phyloP scores from a whole-genome alignment of 2,113 vertebrate genomes.

The Carettochelys insculpta region DNA sequence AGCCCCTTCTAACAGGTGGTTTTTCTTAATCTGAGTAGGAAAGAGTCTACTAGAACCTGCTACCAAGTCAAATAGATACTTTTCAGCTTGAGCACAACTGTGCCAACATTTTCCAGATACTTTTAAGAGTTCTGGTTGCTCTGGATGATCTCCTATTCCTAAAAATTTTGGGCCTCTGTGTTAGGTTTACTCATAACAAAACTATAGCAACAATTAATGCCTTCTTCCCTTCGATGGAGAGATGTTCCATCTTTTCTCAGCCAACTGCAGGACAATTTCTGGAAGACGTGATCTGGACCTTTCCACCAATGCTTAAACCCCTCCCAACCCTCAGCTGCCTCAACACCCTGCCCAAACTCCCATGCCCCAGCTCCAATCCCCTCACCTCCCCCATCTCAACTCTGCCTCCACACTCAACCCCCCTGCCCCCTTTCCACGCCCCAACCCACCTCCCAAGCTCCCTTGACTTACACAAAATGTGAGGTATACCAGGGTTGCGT shows the following conservation, averaged over 20 bases:
- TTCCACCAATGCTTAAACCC: not conserved
- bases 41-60: not conserved
- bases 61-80: not conserved
- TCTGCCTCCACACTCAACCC: too few relatives aligned
- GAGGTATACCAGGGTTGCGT: too few relatives aligned
- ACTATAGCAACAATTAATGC: not conserved
- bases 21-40: not conserved
- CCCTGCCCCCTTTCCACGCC: too few relatives aligned
- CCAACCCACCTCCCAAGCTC: too few relatives aligned
- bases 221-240: not conserved
- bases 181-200: not conserved
- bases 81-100: not conserved
- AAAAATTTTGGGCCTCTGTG: not conserved
- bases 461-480: too few relatives aligned
- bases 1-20: too few relatives aligned
- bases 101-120: not conserved
- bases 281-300: not conserved
- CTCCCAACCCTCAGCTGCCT: too few relatives aligned
- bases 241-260: not conserved
- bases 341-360: too few relatives aligned
- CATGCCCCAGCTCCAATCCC: too few relatives aligned
- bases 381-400: too few relatives aligned
- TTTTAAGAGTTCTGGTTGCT: not conserved
- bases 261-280: not conserved
- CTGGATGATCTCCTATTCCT: not conserved